A percentile compares a stretch with the other conserved stretches of the same genome.
phyloP scores from a whole-genome alignment of 2,888 invertebrate genomes.

The Pristionchus maxplancki region DNA sequence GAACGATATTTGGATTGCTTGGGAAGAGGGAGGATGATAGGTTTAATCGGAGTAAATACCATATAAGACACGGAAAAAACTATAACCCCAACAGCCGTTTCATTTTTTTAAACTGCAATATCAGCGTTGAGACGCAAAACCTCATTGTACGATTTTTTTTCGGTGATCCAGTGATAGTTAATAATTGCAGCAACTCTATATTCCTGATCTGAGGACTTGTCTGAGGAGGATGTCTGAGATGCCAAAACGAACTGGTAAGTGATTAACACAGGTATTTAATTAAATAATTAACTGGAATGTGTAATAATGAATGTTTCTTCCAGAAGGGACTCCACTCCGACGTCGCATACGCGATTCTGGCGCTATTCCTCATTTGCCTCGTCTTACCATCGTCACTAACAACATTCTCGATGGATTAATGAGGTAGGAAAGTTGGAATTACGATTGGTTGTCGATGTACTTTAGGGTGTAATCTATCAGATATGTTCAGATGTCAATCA shows the following conservation, averaged over 20 bases:
- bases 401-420: slow-evolving; percentile 28
- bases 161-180: not conserved
- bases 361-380: not conserved
- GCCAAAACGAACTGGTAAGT: not conserved
- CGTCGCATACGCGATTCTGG: not conserved
- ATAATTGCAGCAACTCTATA: not conserved
- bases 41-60: no score
- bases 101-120: no score
- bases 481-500: no score
- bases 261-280: not conserved
- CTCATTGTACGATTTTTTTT: no score
- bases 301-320: not conserved
- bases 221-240: slow-evolving; percentile 39
- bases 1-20: not conserved
- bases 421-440: not conserved
- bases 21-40: not conserved
- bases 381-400: not conserved
- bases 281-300: not conserved
- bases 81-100: no score
- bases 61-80: no score
- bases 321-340: not conserved
- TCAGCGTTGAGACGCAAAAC: no score
- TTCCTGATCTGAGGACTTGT: slow-evolving; percentile 21
- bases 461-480: no score
- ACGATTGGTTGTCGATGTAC: no score